Conservation (phyloP, 2,797 vertebrate genomes). For the Furcifer pardalis region DNA sequence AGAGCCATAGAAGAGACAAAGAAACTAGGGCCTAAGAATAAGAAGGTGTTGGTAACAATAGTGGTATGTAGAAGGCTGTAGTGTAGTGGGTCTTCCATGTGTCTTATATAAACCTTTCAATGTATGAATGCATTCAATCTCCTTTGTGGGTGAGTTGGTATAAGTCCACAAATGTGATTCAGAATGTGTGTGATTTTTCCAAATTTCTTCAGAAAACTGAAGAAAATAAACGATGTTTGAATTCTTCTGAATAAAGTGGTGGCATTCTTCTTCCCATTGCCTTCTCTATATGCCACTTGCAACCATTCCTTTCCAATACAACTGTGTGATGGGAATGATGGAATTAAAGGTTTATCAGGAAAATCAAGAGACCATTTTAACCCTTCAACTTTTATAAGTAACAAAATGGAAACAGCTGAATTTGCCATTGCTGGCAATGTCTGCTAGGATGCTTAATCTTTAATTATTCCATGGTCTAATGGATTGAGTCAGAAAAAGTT, state of each 20-base stretch:
- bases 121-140: no score
- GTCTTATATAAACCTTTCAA: no score
- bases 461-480: background rate
- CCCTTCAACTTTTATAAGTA: background rate
- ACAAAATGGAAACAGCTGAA: background rate
- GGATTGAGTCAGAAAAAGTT: background rate
- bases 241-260: background rate
- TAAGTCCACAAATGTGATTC: no score
- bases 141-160: no score
- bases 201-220: background rate
- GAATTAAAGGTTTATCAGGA: background rate
- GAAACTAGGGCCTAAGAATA: background rate
- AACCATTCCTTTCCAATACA: background rate
- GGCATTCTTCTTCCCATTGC: background rate
- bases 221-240: background rate
- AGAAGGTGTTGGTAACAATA: background rate
- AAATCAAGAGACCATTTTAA: background rate
- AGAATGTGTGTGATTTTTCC: no score
- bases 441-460: background rate
- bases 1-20: background rate
- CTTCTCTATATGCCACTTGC: background rate
- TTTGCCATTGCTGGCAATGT: background rate
- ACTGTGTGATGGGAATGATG: background rate
- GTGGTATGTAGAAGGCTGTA: background rate
- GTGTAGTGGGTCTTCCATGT: no score